Conservation (phyloP, 2,888 invertebrate species). For the Netelia melanura region DNA sequence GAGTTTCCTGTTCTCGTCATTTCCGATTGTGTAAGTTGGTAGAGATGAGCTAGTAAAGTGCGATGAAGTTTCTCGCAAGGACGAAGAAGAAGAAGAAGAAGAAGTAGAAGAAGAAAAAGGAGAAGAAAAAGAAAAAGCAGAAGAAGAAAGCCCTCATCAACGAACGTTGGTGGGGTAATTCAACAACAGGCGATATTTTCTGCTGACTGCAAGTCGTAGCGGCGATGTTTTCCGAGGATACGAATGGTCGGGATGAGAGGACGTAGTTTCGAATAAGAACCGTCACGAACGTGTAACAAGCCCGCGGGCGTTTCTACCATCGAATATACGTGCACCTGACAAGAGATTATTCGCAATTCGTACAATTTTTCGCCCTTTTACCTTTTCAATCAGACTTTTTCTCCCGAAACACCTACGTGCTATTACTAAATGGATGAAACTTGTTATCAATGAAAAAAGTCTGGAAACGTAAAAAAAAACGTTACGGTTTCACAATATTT, state of each 20-base stretch:
- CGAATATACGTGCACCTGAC: constrained; percentile 47
- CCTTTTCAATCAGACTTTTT: background rate
- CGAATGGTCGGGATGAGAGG: background rate
- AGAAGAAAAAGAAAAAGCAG: background rate
- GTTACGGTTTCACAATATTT: no score
- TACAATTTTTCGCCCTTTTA: constrained; percentile 38
- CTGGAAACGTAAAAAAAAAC: no score
- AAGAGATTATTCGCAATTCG: constrained; percentile 42
- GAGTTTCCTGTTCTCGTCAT: constrained; percentile 27
- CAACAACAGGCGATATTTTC: constrained; percentile 49
- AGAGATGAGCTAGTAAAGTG: background rate
- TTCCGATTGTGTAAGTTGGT: constrained; percentile 22
- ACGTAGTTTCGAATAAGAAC: constrained; percentile 39
- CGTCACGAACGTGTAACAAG: constrained; percentile 21
- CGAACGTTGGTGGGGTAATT: constrained; percentile 49
- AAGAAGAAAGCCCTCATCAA: constrained; percentile 48
- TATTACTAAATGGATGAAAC: no score
- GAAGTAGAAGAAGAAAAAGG: constrained; percentile 1
- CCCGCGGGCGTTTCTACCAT: constrained; percentile 41
- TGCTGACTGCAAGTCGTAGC: constrained; percentile 27
- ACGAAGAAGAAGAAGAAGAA: constrained; percentile 18
- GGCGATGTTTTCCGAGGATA: constrained; percentile 20
- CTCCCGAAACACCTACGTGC: background rate
- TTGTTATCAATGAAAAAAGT: no score
- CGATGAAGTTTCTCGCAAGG: constrained; percentile 41